Percentiles rank a stretch among this genome's conserved stretches.
Evolutionary conservation across 2,888 invertebrate species (phyloP).

Genomic region (Cyrtodaria siliqua): DNA sequence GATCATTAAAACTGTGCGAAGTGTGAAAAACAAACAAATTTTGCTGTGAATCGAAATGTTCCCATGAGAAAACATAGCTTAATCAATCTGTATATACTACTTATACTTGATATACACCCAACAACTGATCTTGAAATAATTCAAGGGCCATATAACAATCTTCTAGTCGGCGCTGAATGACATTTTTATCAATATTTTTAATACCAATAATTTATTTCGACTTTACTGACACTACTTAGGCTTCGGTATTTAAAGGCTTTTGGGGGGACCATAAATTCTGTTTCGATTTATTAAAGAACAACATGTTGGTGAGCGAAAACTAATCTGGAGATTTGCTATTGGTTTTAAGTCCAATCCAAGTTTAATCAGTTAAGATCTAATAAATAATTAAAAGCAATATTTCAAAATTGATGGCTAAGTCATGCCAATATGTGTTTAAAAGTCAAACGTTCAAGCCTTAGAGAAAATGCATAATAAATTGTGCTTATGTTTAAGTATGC

Average conservation of each 20-base stretch:
- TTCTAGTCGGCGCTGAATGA: constrained; percentile 13
- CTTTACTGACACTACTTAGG: neutral
- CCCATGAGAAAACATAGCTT: constrained; percentile 47
- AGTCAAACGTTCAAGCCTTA: too few relatives aligned
- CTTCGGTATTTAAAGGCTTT: neutral
- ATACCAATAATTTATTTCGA: constrained; percentile 17
- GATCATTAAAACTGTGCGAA: neutral
- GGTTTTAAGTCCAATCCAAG: too few relatives aligned
- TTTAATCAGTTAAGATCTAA: too few relatives aligned
- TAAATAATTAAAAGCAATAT: too few relatives aligned
- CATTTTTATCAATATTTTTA: constrained; percentile 37
- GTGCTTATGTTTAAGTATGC: too few relatives aligned
- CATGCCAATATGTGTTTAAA: too few relatives aligned
- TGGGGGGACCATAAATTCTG: too few relatives aligned
- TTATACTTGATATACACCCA: constrained; percentile 26
- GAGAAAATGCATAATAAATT: too few relatives aligned
- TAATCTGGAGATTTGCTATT: too few relatives aligned
- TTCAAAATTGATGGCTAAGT: too few relatives aligned
- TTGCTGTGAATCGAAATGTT: constrained; percentile 14
- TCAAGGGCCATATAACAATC: constrained; percentile 42
- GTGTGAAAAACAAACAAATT: constrained; percentile 11
- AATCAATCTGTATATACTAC: constrained; percentile 34
- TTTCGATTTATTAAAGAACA: too few relatives aligned
- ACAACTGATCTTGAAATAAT: constrained; percentile 28
- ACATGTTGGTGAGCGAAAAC: too few relatives aligned